Evolutionary conservation across 2,888 invertebrate species (phyloP), one percentile per base, ranked within the genome.

Genomic region (Pterostichus madidus): DNA sequence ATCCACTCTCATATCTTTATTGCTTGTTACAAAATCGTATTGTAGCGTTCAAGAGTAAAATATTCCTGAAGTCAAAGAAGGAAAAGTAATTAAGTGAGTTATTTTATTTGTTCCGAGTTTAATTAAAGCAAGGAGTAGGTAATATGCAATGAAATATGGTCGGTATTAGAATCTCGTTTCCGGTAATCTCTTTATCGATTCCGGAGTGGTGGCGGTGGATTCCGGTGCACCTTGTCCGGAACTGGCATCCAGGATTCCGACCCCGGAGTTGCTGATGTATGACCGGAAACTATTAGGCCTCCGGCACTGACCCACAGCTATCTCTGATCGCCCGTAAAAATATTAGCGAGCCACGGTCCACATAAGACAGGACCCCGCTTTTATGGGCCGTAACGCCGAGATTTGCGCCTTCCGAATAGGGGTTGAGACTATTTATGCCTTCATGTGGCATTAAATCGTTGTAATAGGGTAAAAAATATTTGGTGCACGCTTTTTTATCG

Each of bases 241-340:
- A 85, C 84, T 84, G 84, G 85, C 8, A 3, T 39, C 39, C 39
- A 84, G 85, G 81, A 49, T 49, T 49, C 49, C 17, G 8, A 15
- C 56, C 68, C 44, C 44, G 17, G 44, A 13, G 44, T 10, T 44
- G 24, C 44, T 71, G 68, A 71, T 71, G 68, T 71, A 71, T 71
- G 86, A 84, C 88, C 88, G 90, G 89, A 89, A 89, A 85, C 89
- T 88, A 89, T 89, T 89, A 89, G 88, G 68, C 68, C 68, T 71
- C 64, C 39, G 46, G 68, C 85, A 86, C 87, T 88, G 89, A 89
- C 89, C 88, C 89, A 88, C 88, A 88, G 88, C 88, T 90, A 89
- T 90, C 90, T 89, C 87, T 88, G 89, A 90, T 90, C 89, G 87
- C 86, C 89, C 89, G 89, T 89, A 89, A 90, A 89, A 90, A 89